Evolutionary conservation across 2,888 invertebrate genomes (phyloP).

Genomic region (Ophion obscuratus): DNA sequence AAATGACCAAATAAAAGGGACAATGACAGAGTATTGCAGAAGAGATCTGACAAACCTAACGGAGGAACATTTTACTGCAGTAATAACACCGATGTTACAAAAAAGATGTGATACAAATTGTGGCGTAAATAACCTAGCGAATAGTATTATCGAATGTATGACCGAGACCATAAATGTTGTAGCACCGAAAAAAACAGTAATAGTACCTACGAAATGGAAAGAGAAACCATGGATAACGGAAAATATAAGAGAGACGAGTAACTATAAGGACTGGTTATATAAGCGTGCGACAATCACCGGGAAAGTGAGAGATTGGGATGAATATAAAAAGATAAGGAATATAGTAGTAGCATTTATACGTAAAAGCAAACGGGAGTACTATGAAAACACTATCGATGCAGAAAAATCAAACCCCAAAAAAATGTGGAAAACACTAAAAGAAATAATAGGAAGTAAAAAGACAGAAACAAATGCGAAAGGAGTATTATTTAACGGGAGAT

Average conservation of each 20-base stretch:
- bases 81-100: background rate
- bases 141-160: background rate
- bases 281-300: slow-evolving; percentile 1
- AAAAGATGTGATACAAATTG: background rate
- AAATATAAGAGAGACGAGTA: slow-evolving; percentile 11
- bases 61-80: background rate
- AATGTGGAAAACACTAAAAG: slow-evolving; percentile 32
- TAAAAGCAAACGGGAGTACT: slow-evolving; percentile 30
- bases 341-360: slow-evolving; percentile 3
- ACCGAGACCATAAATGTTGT: background rate
- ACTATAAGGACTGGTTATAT: slow-evolving; percentile 5
- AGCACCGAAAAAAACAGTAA: slow-evolving; percentile 6
- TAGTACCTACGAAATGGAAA: slow-evolving; percentile 20
- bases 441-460: slow-evolving; percentile 18
- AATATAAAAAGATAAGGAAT: slow-evolving; percentile 36
- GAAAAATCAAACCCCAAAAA: slow-evolving; percentile 17
- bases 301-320: background rate
- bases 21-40: too few relatives aligned
- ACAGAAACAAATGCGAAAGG: background rate
- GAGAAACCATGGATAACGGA: slow-evolving; percentile 37
- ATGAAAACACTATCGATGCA: slow-evolving; percentile 30
- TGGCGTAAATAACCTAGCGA: background rate
- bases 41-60: too few relatives aligned
- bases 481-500: background rate
- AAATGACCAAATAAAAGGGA: too few relatives aligned